phyloP scores from a whole-genome alignment of 1,140 invertebrate genomes.

The Meloidogyne exigua region DNA sequence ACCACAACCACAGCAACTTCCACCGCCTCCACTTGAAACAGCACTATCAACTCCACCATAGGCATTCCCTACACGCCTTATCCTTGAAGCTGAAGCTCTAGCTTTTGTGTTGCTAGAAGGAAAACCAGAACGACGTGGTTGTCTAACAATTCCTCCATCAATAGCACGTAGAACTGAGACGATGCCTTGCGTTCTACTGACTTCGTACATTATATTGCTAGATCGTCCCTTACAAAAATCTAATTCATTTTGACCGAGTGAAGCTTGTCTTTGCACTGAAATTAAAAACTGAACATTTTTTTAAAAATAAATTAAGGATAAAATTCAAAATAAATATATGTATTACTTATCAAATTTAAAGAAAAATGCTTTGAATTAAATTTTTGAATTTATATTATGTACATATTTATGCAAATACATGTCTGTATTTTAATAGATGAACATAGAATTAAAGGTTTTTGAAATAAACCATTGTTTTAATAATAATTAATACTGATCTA shows the following conservation, averaged over 20 bases:
- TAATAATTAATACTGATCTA: too few species aligned
- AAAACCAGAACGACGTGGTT: conserved; percentile 2
- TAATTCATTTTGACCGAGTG: conserved; percentile 16
- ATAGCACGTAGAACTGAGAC: background rate
- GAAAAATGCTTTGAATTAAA: too few species aligned
- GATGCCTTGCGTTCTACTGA: conserved; percentile 20
- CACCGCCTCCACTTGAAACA: background rate
- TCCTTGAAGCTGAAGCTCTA: background rate
- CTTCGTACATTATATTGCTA: conserved; percentile 4
- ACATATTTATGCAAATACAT: too few species aligned
- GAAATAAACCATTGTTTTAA: too few species aligned
- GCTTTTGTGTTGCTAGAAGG: background rate
- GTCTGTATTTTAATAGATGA: too few species aligned
- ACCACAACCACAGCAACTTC: conserved; percentile 21
- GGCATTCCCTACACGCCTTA: background rate
- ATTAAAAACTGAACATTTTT: background rate
- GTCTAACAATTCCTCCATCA: background rate
- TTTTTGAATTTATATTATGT: too few species aligned
- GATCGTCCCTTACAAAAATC: conserved; percentile 15
- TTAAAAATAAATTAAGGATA: background rate
- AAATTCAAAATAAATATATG: too few species aligned
- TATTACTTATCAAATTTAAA: too few species aligned
- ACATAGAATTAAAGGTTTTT: too few species aligned
- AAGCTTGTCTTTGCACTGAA: conserved; percentile 21
- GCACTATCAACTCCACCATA: background rate